These are phyloP conservation scores for Pelusios castaneus DNA, from an alignment of 2,113 vertebrate species.

Conservation along the genomic window DNA sequence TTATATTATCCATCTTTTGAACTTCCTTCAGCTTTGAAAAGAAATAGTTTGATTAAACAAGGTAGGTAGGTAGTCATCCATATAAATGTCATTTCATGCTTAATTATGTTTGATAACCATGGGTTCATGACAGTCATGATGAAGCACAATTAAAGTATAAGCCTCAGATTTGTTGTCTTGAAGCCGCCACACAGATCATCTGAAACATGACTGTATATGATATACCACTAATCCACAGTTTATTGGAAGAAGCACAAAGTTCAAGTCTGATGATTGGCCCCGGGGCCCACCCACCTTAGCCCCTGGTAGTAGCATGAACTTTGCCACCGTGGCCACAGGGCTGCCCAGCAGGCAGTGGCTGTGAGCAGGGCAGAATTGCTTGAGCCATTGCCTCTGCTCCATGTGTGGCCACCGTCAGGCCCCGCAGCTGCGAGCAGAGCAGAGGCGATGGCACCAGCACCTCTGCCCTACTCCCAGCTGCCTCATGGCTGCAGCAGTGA, in stretches of 20 bases:
- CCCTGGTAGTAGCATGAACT: too few relatives aligned
- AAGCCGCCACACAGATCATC: background rate
- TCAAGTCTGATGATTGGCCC: background rate
- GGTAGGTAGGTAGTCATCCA: too few relatives aligned
- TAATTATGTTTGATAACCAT: background rate
- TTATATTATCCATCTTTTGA: background rate
- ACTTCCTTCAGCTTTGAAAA: background rate
- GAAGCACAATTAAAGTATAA: background rate
- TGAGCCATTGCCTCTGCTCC: too few relatives aligned
- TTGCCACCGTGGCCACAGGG: too few relatives aligned
- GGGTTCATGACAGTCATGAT: background rate
- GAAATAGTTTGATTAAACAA: background rate
- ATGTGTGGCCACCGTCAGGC: too few relatives aligned
- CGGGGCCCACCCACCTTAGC: too few relatives aligned
- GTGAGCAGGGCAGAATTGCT: too few relatives aligned
- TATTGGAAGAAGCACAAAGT: background rate
- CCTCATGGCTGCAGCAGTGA: too few relatives aligned
- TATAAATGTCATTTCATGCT: background rate
- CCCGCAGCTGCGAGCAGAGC: too few relatives aligned
- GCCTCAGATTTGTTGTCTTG: background rate
- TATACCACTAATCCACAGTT: background rate
- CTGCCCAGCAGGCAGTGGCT: too few relatives aligned
- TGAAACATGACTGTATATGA: background rate
- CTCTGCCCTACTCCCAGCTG: too few relatives aligned
- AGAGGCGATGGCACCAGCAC: too few relatives aligned